Evolutionary conservation across 2,888 invertebrate genomes (phyloP), one percentile per base, ranked within the genome.

Genomic region (Rosalia funebris): DNA sequence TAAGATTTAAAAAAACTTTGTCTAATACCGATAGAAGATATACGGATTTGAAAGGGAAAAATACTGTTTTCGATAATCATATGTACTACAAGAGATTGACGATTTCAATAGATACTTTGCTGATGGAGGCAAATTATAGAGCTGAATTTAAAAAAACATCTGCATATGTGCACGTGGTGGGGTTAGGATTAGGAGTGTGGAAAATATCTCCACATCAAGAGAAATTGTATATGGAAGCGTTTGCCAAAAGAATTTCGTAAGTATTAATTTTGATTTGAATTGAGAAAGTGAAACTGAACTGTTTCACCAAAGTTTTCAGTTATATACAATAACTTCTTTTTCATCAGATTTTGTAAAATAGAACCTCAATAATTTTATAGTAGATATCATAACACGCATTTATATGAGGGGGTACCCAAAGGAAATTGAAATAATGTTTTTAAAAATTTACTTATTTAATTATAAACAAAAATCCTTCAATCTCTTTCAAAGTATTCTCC

Each of bases 151-250:
- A 76, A 1, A 82, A 79, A 16, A 86, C 82, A 31, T 79, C 81
- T 4, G 89, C 88, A 0, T 90, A 84, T 68, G 69, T 90, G 0
- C 89, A 90, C 75, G 83, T 90, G 4, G 86, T 90, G 25, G 90
- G 90, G 9, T 84, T 87, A 39, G 88, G 88, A 44, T 75, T 88
- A 11, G 90, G 90, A 0, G 88, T 89, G 0, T 90, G 90, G 90
- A 85, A 79, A 72, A 81, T 86, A 32, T 85, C 87, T 0, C 71
- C 77, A 0, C 88, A 89, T 60, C 90, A 90, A 72, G 82, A 84
- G 10, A 82, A 86, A 66, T 84, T 89, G 34, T 90, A 88, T 70
- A 75, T 89, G 1, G 82, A 89, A 39, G 85, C 88, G 0, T 89
- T 89, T 67, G 80, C 86, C n/a, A 85, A 88, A 54, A 82, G 90